Base-by-base conservation (phyloP, 2,113 vertebrate genomes). In the Cheilinus undulatus region DNA sequence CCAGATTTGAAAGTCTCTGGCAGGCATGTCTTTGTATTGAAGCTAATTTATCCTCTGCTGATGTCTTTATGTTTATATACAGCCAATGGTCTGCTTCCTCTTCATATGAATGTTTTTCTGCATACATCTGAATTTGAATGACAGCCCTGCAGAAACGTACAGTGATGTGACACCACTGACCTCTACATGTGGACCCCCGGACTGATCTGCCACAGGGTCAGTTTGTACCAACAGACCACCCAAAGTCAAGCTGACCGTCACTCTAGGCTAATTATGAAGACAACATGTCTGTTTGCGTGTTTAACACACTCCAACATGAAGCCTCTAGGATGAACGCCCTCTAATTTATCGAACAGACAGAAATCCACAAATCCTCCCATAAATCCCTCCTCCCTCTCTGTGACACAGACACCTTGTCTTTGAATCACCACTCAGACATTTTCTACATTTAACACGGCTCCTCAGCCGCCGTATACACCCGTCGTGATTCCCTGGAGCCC, bases 381-480 rank as follows among this genome's bases (percentile, higher is more conserved):
- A 48, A 63, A 73, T 56, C 38, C 36, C 6, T 32, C 6, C 42
- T 53, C 23, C 17, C 19, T 38, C 28, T 46, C 26, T 23, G 20
- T 27, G 14, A 40, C 38, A 15, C 38, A 15, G 32, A 42, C 19
- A 30, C 27, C 30, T 40, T 14, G 36, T 45, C 45, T 24, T 45
- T 52, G 36, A 34, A 38, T 63, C 51, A 27, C 26, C 2, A 1
- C 43, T 30, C 22, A 48, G 53, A 76, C 26, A 26, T 67, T 50
- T 56, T 68, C 40, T n/a, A 59, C 62, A 56, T 79, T 56, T 73
- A 42, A 68, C 54, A 24, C 36, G 28, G 26, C 8, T 60, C 54
- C 43, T 38, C 52, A 40, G 53, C 8, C 50, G 9, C 32, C 17
- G 7, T 43, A 9, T 13, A 52, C 19, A 24, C 28, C 27, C 36